Evolutionary conservation across 2,113 vertebrate genomes (phyloP).

Genomic region (Protobothrops flavoviridis): DNA sequence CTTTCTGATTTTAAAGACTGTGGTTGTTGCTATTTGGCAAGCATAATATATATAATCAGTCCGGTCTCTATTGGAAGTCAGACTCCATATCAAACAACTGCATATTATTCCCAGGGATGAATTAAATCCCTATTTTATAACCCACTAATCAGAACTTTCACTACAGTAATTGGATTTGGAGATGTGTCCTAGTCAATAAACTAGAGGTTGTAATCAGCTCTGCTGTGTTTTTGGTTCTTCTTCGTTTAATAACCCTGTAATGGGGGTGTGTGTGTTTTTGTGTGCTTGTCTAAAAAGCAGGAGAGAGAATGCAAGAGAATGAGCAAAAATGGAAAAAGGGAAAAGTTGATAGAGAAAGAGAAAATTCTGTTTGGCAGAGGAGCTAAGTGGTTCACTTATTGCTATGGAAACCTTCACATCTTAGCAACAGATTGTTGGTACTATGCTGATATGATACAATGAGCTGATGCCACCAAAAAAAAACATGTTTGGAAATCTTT

Average conservation of each 20-base stretch:
- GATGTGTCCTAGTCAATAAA: background rate
- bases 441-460: conserved; percentile 53
- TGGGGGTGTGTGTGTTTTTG: background rate
- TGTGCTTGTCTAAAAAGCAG: background rate
- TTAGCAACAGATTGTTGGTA: conserved; percentile 69
- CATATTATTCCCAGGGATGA: background rate
- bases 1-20: background rate
- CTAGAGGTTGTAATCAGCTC: background rate
- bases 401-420: conserved; percentile 62
- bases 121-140: background rate
- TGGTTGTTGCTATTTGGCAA: conserved; percentile 4
- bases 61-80: background rate
- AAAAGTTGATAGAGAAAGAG: background rate
- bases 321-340: background rate
- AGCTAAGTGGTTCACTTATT: conserved; percentile 59
- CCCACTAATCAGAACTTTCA: background rate
- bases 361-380: conserved; percentile 33
- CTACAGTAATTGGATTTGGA: background rate
- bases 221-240: conserved; percentile 24
- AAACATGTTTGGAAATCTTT: conserved; percentile 30
- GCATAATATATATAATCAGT: background rate
- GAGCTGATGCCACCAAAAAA: conserved; percentile 49
- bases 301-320: background rate
- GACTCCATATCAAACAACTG: fast-evolving
- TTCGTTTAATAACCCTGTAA: conserved; percentile 15